Evolutionary conservation across 2,113 vertebrate genomes (phyloP).

Genomic region (Malurus alboscapulatus): DNA sequence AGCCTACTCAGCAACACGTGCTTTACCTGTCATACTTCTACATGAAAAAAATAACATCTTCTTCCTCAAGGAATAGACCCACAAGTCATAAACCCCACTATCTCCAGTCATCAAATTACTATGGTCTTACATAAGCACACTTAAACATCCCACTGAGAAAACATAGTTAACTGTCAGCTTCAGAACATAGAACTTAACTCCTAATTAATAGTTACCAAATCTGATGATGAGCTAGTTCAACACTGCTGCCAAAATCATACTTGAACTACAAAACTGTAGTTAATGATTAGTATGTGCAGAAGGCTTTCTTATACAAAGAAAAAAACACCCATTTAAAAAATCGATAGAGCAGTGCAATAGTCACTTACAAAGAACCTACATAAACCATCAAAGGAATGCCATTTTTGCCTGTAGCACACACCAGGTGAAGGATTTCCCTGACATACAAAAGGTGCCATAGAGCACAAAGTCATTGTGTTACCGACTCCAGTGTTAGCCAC

Average conservation of each 20-base stretch:
- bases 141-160: neutral
- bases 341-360: neutral
- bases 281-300: neutral
- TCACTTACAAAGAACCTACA: neutral
- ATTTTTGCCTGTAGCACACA: neutral
- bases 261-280: neutral
- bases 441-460: neutral
- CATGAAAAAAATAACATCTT: neutral
- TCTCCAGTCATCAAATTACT: neutral
- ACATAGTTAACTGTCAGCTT: neutral
- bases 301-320: neutral
- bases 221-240: neutral
- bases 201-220: neutral
- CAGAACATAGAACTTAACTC: neutral
- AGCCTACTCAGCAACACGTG: neutral
- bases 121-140: neutral
- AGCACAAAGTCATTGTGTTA: neutral
- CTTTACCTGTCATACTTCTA: neutral
- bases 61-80: neutral
- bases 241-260: neutral
- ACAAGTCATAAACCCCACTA: neutral
- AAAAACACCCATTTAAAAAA: fast-evolving
- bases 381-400: neutral
- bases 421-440: neutral
- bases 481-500: neutral